A percentile compares a stretch with the other conserved stretches of the same genome.
These are phyloP conservation scores for Microtus pennsylvanicus DNA, from an alignment of 2,113 vertebrate genomes.

Conservation along the genomic window DNA sequence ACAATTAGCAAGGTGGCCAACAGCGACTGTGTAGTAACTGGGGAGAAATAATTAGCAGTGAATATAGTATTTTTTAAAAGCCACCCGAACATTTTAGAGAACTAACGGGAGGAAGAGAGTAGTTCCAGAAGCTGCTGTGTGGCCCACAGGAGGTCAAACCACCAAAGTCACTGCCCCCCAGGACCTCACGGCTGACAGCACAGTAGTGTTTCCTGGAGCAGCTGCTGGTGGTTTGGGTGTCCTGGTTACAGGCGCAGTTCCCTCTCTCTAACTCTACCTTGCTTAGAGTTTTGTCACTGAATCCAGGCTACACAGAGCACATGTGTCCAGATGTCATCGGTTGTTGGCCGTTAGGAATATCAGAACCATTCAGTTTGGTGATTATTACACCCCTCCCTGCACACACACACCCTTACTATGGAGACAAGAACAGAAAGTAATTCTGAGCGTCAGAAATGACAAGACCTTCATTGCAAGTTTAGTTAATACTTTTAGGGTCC, in stretches of 20 bases:
- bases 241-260: background rate
- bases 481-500: background rate
- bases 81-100: background rate
- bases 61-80: background rate
- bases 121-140: background rate
- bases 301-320: background rate
- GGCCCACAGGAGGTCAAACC: background rate
- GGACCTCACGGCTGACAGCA: background rate
- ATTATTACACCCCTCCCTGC: background rate
- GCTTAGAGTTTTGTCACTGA: constrained; percentile 22
- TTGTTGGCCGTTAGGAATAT: background rate
- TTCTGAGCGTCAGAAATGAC: background rate
- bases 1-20: background rate
- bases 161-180: background rate
- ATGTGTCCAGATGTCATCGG: background rate
- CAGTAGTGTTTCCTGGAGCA: background rate
- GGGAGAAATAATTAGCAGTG: background rate
- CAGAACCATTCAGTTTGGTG: background rate
- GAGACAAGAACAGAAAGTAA: background rate
- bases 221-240: background rate
- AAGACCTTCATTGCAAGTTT: background rate
- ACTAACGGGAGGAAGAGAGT: background rate
- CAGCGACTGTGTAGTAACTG: background rate
- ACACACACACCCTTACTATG: background rate
- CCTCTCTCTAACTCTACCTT: background rate